Base-by-base conservation (phyloP, 2,888 invertebrate genomes). In the Himalopsyche anomala region DNA sequence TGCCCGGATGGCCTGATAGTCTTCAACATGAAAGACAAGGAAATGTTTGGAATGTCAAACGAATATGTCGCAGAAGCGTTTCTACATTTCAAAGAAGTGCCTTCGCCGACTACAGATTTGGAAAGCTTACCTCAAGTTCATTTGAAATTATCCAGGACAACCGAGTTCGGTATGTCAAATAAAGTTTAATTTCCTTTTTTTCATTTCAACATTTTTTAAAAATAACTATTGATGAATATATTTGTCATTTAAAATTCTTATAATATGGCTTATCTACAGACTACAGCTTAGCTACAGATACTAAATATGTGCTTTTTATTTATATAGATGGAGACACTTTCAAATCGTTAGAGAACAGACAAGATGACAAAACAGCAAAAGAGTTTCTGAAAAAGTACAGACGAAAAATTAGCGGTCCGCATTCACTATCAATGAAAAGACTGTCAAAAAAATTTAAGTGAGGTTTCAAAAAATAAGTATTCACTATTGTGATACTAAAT, bases 11-110 rank as follows among this genome's bases (percentile, higher is more conserved):
- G 95, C 0, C 92, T 98, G 89, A 91, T 99, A 85, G 94, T 97
- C 89, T 97, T 99, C 90, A 96, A 98, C 89, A 94, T 99, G 17
- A 99, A 99, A 93, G 99, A 99, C 92, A 98, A 98, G 91, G 99
- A 99, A 92, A 95, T 98, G 91, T 95, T 99, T 91, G 96, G 97
- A 84, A 95, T 98, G 91, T 95, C 95, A 89, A 98, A 98, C 91
- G 97, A 98, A 90, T 99, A 99, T 92, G 96, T 99, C 89, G 99
- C 98, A 11, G 99, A 99, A 92, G 97, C 98, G 69, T 99, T 97
- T 91, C 91, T 99, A 54, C 95, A 96, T 89, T 96, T 99, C 91
- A 94, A 94, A 88, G 96, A 97, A 90, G 94, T 98, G 89, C 94
- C 95, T 17, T 94, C 94, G 89, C 94, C 95, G 0, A 93, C 93